phyloP scores from a whole-genome alignment of 2,797 vertebrate genomes.

The Lerista edwardsae region DNA sequence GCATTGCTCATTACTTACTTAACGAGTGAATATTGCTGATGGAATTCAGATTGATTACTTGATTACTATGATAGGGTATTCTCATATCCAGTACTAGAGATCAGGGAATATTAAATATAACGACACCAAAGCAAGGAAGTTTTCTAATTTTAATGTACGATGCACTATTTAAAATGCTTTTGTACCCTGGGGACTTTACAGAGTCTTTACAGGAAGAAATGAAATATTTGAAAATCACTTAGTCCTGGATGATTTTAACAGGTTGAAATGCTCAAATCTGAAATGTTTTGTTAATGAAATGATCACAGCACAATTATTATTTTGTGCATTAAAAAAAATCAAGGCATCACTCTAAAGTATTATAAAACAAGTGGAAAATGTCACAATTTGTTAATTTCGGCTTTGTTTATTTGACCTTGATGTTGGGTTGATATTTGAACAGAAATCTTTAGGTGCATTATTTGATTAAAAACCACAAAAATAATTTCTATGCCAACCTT shows the following conservation, averaged over 20 bases:
- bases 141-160: constrained; percentile 30
- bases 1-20: constrained; percentile 15
- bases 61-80: constrained; percentile 42
- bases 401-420: background rate
- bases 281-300: background rate
- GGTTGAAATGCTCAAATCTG: background rate
- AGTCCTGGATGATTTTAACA: background rate
- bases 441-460: background rate
- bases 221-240: background rate
- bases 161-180: constrained; percentile 20
- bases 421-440: background rate
- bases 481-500: background rate
- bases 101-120: constrained; percentile 33
- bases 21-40: constrained; percentile 41
- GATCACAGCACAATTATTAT: background rate
- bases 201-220: background rate
- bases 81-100: background rate
- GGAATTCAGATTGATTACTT: constrained; percentile 51
- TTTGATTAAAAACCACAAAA: background rate
- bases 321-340: background rate
- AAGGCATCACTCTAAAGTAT: too few species aligned
- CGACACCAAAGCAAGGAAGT: constrained; percentile 17
- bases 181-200: background rate
- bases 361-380: background rate
- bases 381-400: background rate